Evolutionary conservation across 2,113 vertebrate genomes (phyloP), one percentile per base, ranked within the genome.

Genomic region (Columbina picui): DNA sequence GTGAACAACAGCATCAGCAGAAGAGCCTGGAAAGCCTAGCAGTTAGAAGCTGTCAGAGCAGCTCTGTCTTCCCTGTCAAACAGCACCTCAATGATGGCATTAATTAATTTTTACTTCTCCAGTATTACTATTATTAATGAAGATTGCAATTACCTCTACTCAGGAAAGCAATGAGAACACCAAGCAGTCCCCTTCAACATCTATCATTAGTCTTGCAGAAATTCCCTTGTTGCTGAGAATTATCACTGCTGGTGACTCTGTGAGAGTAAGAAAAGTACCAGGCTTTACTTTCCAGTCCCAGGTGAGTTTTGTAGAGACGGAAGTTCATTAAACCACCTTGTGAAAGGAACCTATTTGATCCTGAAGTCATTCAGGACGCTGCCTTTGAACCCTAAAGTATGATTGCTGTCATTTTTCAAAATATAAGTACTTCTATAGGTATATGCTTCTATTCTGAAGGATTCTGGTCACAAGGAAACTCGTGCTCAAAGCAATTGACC

Each of bases 61-160:
- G 6, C 55, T 93, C 57, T 10, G 8, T 73, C 55, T 90, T 86
- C 34, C 41, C 77, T 85, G 63, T 45, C 9, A 2, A 88, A 61
- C 50, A 88, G 59, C 45, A 74, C 26, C 7, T 36, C 83, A 86
- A 74, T 53, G 22, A 90, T 55, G 71, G 26, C 9, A 63, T 86
- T 80, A 90, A 80, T 86, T 88, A 83, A 90, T 69, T 95, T 86
- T 92, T 67, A 57, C 45, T 94, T 83, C 52, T 92, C 47, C 8
- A 3, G 4, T 69, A 61, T 61, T 80, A 18, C 45, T 41, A 6
- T 77, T 92, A 83, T 85, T 92, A 91, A 90, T 87, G 36, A 90
- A 88, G 45, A 70, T 7, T 90, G 26, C 0, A 2, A 32, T 61
- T 69, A 36, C 39, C 18, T 60, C 50, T 80, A 7, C 38, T 69